These are phyloP conservation scores for Dasypus novemcinctus DNA, from an alignment of 2,113 vertebrate genomes.

Conservation along the genomic window DNA sequence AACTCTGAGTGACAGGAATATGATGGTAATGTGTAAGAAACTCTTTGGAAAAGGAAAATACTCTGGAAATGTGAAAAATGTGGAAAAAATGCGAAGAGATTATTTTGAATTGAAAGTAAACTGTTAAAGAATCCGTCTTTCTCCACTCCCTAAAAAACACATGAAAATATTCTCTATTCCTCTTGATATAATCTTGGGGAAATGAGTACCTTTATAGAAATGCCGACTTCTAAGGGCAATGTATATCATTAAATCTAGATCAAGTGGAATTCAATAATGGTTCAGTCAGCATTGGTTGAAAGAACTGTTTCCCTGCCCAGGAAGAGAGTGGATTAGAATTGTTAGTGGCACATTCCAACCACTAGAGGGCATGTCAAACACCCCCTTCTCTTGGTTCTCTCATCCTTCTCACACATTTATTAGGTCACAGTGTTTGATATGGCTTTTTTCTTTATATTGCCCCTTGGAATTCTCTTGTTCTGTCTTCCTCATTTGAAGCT, in stretches of 20 bases:
- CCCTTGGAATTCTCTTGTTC: not conserved
- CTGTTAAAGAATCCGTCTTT: not conserved
- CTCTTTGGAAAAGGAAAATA: not conserved
- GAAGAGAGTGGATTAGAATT: not conserved
- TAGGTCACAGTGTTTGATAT: not conserved
- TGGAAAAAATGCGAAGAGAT: not conserved
- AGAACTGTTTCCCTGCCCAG: not conserved
- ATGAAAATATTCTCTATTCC: not conserved
- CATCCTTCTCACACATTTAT: too few species aligned
- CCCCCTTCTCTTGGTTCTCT: not conserved
- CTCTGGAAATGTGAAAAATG: not conserved
- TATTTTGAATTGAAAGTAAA: not conserved
- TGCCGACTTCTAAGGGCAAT: not conserved
- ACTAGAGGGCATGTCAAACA: not conserved
- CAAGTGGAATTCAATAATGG: not conserved
- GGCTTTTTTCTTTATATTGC: not conserved
- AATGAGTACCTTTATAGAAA: not conserved
- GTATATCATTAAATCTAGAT: not conserved
- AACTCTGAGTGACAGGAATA: not conserved
- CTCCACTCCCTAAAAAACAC: not conserved
- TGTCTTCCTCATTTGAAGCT: not conserved
- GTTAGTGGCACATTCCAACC: not conserved
- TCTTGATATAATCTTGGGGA: not conserved
- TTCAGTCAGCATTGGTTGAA: not conserved
- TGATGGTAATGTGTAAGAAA: not conserved